Conservation (phyloP, 2,888 invertebrate species). For the Lasioglossum villosulum region DNA sequence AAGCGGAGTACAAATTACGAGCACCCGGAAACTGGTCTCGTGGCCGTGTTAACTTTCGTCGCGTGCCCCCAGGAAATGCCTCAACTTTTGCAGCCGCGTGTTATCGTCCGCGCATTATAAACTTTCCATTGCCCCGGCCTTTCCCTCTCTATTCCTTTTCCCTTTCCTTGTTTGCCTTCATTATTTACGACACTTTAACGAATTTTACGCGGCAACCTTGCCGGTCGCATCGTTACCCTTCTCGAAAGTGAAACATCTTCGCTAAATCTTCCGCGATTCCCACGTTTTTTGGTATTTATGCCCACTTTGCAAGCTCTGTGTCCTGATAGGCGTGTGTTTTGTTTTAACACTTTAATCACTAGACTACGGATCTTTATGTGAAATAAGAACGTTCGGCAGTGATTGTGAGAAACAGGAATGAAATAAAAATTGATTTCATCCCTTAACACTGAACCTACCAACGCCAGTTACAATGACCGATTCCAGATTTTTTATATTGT, state of each 20-base stretch:
- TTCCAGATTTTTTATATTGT: too few relatives aligned
- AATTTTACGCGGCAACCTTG: conserved; percentile 43
- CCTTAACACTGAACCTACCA: too few relatives aligned
- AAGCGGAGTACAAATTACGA: conserved; percentile 69
- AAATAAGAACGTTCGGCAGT: too few relatives aligned
- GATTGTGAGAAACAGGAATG: too few relatives aligned
- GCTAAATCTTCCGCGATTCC: neutral
- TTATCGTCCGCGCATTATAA: conserved; percentile 68
- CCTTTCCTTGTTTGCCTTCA: conserved; percentile 37
- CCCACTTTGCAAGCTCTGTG: neutral
- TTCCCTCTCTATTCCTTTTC: conserved; percentile 44
- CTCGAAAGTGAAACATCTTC: neutral
- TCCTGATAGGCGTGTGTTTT: neutral
- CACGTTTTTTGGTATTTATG: neutral
- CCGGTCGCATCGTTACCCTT: conserved; percentile 1
- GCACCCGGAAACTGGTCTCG: conserved; percentile 70
- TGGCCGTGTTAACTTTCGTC: conserved; percentile 69
- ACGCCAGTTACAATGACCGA: too few relatives aligned
- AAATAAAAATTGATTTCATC: too few relatives aligned
- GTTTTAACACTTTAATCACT: neutral
- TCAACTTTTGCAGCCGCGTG: conserved; percentile 69
- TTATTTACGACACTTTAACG: conserved; percentile 53
- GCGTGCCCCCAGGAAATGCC: conserved; percentile 69
- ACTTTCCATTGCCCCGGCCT: conserved; percentile 67
- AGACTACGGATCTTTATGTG: too few relatives aligned